Base-by-base conservation (phyloP, 1,140 invertebrate genomes). In the Drosophila kikkawai region DNA sequence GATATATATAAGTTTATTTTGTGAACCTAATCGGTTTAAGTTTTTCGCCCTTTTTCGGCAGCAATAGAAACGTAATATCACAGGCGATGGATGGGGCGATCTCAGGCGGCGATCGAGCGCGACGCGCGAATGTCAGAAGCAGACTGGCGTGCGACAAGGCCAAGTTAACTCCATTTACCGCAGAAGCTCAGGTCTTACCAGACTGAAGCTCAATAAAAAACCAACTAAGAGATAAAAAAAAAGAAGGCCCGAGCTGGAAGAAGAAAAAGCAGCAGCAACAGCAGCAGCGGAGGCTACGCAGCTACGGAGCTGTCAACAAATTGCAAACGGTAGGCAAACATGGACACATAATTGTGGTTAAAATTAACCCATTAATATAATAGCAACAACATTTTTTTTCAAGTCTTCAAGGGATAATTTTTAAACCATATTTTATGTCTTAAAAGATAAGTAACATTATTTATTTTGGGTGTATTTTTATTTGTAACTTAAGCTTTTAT, bases 91-190 rank as follows among this genome's bases (percentile, higher is more conserved):
- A 4, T 34, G 61, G 63, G 34, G 53, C 51, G 36, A 56, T 39
- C 37, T 56, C 53, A 53, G 53, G 57, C 51, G 42, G 37, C 55
- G 79, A 73, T 58, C 78, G 69, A 84, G 77, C 61, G 75, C 70
- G 64, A 61, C 64, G 67, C 67, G 73, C 82, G 69, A 84, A 80
- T 65, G 81, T 71, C 75, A 80, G 66, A 75, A 69, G 67, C 51
- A 82, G 81, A 90, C 85, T 90, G 85, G 71, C 78, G 65, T 66
- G 81, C 79, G 85, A 82, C 85, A 90, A 90, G 85, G 85, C 81
- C 80, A 67, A 81, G 79, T 50, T 66, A 61, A 90, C 85, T 90
- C 88, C 79, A 85, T 90, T 90, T 90, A 86, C 84, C 83, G 78
- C 51, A 70, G 65, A 73, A 59, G 53, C 66, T 44, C 66, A 26